phyloP scores from a whole-genome alignment of 2,113 vertebrate species.

The Archilochus colubris region DNA sequence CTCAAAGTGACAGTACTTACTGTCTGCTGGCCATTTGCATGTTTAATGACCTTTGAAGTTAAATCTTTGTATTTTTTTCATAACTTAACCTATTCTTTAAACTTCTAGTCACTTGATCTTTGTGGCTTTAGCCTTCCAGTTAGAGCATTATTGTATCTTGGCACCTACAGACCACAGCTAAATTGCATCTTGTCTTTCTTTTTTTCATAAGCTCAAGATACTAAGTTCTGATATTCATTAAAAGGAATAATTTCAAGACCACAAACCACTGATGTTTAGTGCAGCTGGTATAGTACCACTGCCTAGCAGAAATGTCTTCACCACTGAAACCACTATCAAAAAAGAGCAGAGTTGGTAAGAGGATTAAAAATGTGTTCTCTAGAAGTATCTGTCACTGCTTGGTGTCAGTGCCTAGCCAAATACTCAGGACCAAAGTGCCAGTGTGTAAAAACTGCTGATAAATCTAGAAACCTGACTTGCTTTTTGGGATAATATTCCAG shows the following conservation, averaged over 20 bases:
- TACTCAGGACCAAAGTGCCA: not conserved
- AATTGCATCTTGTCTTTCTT: not conserved
- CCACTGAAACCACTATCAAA: not conserved
- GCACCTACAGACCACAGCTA: not conserved
- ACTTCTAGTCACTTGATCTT: not conserved
- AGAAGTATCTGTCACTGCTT: not conserved
- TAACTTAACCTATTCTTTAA: not conserved
- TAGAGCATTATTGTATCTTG: not conserved
- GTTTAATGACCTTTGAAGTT: not conserved
- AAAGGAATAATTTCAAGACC: slow-evolving; percentile 9
- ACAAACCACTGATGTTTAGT: slow-evolving; percentile 6
- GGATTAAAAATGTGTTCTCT: not conserved
- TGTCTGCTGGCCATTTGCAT: not conserved
- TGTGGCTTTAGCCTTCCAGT: not conserved
- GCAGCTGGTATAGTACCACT: not conserved
- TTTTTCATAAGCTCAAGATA: not conserved
- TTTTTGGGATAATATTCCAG: not conserved
- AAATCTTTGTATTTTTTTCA: not conserved
- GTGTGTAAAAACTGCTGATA: not conserved
- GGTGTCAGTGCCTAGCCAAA: not conserved
- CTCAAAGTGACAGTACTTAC: not conserved
- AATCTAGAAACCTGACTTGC: not conserved
- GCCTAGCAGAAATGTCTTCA: not conserved
- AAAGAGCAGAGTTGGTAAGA: not conserved
- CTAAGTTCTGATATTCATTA: not conserved